Evolutionary conservation across 2,113 vertebrate species (phyloP).

Genomic region (Thomomys bottae): DNA sequence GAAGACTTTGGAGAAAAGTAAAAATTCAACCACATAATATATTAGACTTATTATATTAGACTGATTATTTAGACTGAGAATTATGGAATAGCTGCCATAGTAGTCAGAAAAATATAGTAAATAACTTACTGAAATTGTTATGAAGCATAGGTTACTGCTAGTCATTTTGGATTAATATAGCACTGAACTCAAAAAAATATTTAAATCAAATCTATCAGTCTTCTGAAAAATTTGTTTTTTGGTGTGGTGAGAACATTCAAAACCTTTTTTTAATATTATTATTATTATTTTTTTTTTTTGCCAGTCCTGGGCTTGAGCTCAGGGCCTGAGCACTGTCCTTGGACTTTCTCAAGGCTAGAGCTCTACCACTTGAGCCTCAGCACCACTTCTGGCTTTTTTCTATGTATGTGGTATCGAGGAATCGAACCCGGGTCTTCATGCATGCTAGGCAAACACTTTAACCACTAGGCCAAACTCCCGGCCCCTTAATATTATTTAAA

Average conservation of each 20-base stretch:
- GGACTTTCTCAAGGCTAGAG: too few relatives aligned
- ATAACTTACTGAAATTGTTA: neutral
- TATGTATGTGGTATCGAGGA: too few relatives aligned
- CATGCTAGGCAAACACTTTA: too few relatives aligned
- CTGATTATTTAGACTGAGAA: slow-evolving; percentile 43
- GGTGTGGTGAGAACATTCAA: neutral
- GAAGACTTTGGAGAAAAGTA: slow-evolving; percentile 21
- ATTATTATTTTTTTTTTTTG: too few relatives aligned
- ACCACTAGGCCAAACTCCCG: too few relatives aligned
- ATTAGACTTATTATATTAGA: slow-evolving; percentile 44
- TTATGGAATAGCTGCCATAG: neutral
- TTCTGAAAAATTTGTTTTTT: neutral
- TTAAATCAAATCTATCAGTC: neutral
- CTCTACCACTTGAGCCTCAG: too few relatives aligned
- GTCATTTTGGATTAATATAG: slow-evolving; percentile 13
- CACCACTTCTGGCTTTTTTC: too few relatives aligned
- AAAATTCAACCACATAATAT: slow-evolving; percentile 45
- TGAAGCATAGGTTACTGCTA: slow-evolving; percentile 19
- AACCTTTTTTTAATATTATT: neutral
- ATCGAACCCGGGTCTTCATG: too few relatives aligned
- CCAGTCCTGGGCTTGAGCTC: too few relatives aligned
- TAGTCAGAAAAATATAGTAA: slow-evolving; percentile 26
- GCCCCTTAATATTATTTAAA: too few relatives aligned
- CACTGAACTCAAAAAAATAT: slow-evolving; percentile 12
- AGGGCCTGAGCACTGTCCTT: too few relatives aligned